Base-by-base conservation (phyloP, 2,113 vertebrate species). In the human region DNA sequence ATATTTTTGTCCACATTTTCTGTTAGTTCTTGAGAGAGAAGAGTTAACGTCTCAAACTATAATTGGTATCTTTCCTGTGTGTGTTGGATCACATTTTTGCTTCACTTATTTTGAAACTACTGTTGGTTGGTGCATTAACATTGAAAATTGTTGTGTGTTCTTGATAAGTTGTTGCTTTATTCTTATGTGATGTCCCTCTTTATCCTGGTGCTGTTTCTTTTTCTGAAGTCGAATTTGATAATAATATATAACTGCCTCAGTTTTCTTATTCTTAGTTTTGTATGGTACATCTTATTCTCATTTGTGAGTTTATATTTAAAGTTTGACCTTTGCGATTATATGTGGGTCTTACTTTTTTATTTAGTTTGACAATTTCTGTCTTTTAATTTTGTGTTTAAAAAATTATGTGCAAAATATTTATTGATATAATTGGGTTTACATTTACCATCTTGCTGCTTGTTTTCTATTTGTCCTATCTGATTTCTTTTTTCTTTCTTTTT, bases 211-310 rank as follows among this genome's bases (percentile, higher is more conserved):
- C 43, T 82, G 23, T 76, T 86, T 30, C 88, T 95, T 85, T 18
- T 82, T 92, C 25, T 96, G 43, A 92, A 78, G n/a, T 79, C 68
- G 61, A 12, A 50, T 81, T 93, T 79, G 64, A 25, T 80, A 9
- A 55, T 75, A 43, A 59, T 94, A 52, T 83, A 61, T 48, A 91
- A 11, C n/a, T 43, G 16, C 45, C 70, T 45, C 11, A n/a, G 20
- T 92, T 93, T 86, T 93, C 64, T 93, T 91, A 84, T 23, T 95
- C 78, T 85, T 93, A 43, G 48, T 89, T 97, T 95, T 89, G 8
- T 32, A 14, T 66, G 50, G 20, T 89, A 23, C 16, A 52, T 88
- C 35, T 79, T 92, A 85, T 76, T 93, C 30, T 55, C 85, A n/a
- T 80, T 93, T 80, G 20, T 94, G 59, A 95, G n/a, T 79, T 95